Evolutionary conservation across 2,888 invertebrate species (phyloP).

Genomic region (Molorchus minor): DNA sequence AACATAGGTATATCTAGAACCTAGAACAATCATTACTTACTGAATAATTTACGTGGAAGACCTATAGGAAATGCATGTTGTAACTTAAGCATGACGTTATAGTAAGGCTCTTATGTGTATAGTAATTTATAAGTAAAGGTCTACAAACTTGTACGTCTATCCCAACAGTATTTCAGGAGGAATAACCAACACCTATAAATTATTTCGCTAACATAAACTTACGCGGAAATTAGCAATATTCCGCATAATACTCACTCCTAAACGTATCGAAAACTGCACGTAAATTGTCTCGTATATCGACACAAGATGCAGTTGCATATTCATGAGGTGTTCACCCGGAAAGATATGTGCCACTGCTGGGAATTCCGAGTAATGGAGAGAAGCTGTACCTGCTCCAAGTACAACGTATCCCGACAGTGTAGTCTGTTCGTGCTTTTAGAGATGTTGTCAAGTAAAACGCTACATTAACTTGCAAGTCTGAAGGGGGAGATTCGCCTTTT

Average conservation of each 20-base stretch:
- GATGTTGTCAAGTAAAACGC: too few species aligned
- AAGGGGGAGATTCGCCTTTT: too few species aligned
- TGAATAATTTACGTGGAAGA: too few species aligned
- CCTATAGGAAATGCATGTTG: too few species aligned
- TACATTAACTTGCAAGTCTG: too few species aligned
- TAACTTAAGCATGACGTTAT: too few species aligned
- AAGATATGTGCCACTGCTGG: constrained; percentile 20
- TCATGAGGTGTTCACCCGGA: constrained; percentile 15
- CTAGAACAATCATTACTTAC: too few species aligned
- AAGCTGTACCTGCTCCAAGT: constrained; percentile 13
- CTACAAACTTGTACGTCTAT: not conserved
- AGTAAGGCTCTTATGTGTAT: too few species aligned
- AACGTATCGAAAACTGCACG: constrained; percentile 19
- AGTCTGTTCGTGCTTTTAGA: constrained; percentile 5
- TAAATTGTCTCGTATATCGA: constrained; percentile 24
- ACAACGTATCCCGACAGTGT: constrained; percentile 1
- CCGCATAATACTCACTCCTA: constrained; percentile 4
- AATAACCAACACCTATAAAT: not conserved
- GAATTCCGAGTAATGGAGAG: constrained; percentile 16
- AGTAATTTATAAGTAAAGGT: not conserved
- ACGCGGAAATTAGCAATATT: constrained; percentile 14
- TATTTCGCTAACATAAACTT: constrained; percentile 5
- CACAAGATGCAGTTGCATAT: constrained; percentile 23
- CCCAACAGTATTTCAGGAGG: not conserved
- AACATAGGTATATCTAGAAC: too few species aligned